Evolutionary conservation across 2,113 vertebrate species (phyloP).

Genomic region (Semicossyphus pulcher): DNA sequence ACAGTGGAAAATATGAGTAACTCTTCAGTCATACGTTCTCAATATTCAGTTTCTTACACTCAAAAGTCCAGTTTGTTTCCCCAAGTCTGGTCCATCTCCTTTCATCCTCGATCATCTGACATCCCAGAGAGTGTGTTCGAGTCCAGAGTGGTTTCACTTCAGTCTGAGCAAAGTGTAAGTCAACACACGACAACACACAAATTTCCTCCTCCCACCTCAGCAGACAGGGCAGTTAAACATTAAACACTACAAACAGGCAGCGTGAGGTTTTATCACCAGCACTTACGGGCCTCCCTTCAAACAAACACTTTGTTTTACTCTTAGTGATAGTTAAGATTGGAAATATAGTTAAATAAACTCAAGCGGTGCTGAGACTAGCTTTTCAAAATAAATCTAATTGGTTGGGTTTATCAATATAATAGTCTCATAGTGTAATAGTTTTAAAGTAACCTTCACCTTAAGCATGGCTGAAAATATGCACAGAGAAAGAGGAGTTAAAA

Average conservation of each 20-base stretch:
- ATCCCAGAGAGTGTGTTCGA: background rate
- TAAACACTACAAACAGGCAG: conserved; percentile 60
- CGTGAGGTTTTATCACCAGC: conserved; percentile 47
- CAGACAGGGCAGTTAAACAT: conserved; percentile 78
- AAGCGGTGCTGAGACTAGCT: background rate
- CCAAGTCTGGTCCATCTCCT: background rate
- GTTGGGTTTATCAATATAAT: background rate
- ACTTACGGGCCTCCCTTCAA: conserved; percentile 21
- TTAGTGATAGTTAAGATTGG: background rate
- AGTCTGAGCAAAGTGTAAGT: conserved; percentile 36
- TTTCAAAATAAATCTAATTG: background rate
- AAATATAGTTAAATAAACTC: background rate
- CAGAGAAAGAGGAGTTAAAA: background rate
- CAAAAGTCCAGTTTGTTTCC: background rate
- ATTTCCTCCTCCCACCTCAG: conserved; percentile 60
- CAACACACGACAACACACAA: conserved; percentile 23
- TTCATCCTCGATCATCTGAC: background rate
- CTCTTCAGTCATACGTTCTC: background rate
- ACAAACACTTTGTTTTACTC: conserved; percentile 1
- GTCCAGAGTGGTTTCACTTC: conserved; percentile 34
- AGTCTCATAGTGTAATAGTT: no score
- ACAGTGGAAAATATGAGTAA: background rate
- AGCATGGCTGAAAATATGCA: background rate
- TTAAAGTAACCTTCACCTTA: background rate
- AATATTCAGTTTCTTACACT: background rate